Conservation (phyloP, 2,888 invertebrate genomes). For the Hydropsyche betteni region DNA sequence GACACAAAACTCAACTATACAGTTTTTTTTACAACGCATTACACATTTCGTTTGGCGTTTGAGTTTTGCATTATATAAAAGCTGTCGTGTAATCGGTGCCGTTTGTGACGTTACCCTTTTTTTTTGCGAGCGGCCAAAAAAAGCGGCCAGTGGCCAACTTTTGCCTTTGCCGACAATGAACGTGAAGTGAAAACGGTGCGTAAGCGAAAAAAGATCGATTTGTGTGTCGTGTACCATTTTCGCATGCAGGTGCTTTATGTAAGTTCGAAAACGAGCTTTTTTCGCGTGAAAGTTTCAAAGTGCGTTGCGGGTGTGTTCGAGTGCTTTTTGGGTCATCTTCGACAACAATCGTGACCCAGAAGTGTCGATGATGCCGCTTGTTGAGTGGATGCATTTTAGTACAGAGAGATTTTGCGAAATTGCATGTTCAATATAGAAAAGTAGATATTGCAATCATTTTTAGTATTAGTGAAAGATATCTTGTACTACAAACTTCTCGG, state of each 20-base stretch:
- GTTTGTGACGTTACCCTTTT: neutral
- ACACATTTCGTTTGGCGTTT: neutral
- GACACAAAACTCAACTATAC: constrained; percentile 8
- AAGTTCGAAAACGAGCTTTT: neutral
- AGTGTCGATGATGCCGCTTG: neutral
- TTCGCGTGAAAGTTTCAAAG: neutral
- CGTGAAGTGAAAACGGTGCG: constrained; percentile 19
- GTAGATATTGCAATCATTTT: too few species aligned
- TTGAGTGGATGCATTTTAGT: too few species aligned
- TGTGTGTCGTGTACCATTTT: constrained; percentile 13
- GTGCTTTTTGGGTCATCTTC: too few species aligned
- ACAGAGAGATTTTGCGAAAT: too few species aligned
- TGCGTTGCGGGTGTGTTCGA: too few species aligned
- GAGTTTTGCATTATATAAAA: neutral
- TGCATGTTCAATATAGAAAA: too few species aligned
- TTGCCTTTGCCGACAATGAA: constrained; percentile 18
- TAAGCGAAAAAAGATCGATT: neutral
- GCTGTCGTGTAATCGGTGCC: neutral
- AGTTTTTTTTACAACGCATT: constrained; percentile 10
- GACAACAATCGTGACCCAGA: neutral
- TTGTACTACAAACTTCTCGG: too few species aligned
- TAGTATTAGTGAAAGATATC: too few species aligned
- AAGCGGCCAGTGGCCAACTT: constrained; percentile 3
- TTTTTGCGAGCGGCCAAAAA: neutral
- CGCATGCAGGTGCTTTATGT: neutral